phyloP scores from a whole-genome alignment of 1,140 invertebrate species.

The Lasioglossum baleicum region DNA sequence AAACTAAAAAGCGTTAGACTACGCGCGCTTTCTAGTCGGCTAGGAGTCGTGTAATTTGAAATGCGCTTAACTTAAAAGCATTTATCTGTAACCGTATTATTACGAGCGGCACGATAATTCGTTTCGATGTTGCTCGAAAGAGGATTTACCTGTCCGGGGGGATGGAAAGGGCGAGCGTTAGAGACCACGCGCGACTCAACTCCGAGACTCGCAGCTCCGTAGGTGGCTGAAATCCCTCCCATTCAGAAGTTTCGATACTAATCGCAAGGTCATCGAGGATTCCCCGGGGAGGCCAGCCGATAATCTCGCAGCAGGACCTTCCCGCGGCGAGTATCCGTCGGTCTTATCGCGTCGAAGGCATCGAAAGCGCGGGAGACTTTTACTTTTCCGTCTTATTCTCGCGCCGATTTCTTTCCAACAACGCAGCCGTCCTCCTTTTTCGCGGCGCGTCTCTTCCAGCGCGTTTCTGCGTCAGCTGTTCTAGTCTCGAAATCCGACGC shows the following conservation, averaged over 20 bases:
- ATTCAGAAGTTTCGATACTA: conserved; percentile 56
- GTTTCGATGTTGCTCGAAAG: conserved; percentile 58
- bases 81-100: conserved; percentile 63
- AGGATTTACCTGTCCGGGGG: conserved; percentile 58
- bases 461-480: neutral
- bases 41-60: conserved; percentile 52
- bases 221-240: conserved; percentile 15
- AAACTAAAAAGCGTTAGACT: too few relatives aligned
- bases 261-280: conserved; percentile 50
- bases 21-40: too few relatives aligned
- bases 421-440: neutral
- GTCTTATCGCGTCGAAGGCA: conserved; percentile 49
- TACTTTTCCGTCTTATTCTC: conserved; percentile 31
- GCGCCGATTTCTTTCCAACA: neutral
- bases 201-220: neutral
- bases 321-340: conserved; percentile 41
- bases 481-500: conserved; percentile 53
- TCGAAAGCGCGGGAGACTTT: conserved; percentile 1
- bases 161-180: conserved; percentile 24
- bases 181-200: conserved; percentile 3
- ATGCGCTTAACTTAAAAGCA: conserved; percentile 63
- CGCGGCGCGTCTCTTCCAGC: neutral
- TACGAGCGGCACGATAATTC: conserved; percentile 54
- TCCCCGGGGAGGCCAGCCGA: conserved; percentile 24
- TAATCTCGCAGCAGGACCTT: conserved; percentile 49